Base-by-base conservation (phyloP, 2,797 vertebrate genomes). In the Bufotes viridis region DNA sequence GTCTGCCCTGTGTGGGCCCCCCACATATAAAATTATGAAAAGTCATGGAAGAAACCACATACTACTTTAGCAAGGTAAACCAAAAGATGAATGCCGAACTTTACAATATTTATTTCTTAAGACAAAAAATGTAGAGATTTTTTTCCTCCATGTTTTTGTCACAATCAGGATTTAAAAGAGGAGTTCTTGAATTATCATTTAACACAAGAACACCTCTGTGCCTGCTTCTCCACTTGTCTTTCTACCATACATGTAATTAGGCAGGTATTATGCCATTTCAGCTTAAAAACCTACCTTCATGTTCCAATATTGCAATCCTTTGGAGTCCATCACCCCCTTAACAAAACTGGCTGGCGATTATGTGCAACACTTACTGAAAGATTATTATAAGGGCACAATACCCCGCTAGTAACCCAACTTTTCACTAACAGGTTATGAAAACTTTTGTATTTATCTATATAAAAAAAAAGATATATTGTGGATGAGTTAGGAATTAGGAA, bases 1-100 rank as follows among this genome's bases (percentile, higher is more conserved):
- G 57, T 81, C 24, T 84, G 49, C 81, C 74, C 85, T 83, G 13
- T 57, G 9, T 42, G 51, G 26, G 34, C 29, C 81, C 84, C 81
- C 63, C 81, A 83, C 24, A 69, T 42, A 83, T 86, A 78, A 82
- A 69, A 89, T 49, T 78, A 42, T 89, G 60, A 58, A 65, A 69
- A 65, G 42, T 88, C 81, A 79, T 80, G 82, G 60, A 60, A 75
- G 53, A 88, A n/a, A 58, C 34, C 57, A 53, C 67, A 60, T 49
- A 88, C 18, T 63, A 65, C 76, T 72, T 22, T 72, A 63, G 53
- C 53, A 79, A 88, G 18, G 17, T 61, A 22, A 29, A 70, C 8
- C 15, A 49, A 78, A 78, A 29, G 57, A 18, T 58, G 29, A 60
- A 26, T 83, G 5, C 34, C 22, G 70, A 67, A 24, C 69, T 84